A percentile compares a stretch with the other conserved stretches of the same genome.
Evolutionary conservation across 2,888 invertebrate genomes (phyloP).

Genomic region (Carcina quercana): DNA sequence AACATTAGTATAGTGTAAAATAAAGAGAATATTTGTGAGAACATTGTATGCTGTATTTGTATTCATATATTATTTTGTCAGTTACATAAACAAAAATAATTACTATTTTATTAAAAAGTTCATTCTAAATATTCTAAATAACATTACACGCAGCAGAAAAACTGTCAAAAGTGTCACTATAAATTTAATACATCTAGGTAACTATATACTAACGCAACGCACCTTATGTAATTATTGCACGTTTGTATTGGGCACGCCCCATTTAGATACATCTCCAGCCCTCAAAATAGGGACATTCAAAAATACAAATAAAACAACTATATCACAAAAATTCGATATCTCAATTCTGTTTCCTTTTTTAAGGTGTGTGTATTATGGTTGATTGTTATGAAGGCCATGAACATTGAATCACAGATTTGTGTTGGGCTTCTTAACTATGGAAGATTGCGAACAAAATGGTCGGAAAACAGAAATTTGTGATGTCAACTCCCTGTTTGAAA

Average conservation of each 20-base stretch:
- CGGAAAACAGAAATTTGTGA: no score
- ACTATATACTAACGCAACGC: no score
- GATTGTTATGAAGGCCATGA: no score
- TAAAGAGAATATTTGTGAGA: slow-evolving; percentile 31
- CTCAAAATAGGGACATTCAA: background rate
- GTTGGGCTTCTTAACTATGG: no score
- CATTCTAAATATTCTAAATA: no score
- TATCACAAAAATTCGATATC: slow-evolving; percentile 31
- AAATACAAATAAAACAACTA: slow-evolving; percentile 5
- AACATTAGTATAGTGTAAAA: background rate
- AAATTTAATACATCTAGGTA: background rate
- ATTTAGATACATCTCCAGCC: no score
- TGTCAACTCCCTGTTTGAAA: slow-evolving; percentile 26
- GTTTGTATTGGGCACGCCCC: no score
- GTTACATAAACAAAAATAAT: slow-evolving; percentile 62
- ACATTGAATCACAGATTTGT: no score
- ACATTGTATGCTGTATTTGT: slow-evolving; percentile 48
- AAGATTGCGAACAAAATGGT: no score
- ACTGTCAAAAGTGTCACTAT: slow-evolving; percentile 21
- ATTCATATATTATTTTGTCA: slow-evolving; percentile 59
- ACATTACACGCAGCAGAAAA: slow-evolving; percentile 41
- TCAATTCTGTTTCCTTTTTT: slow-evolving; percentile 30
- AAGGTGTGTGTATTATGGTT: no score
- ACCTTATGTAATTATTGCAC: no score
- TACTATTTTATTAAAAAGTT: slow-evolving; percentile 38